These are phyloP conservation scores for Malurus cyaneus DNA, from an alignment of 2,113 vertebrate genomes.

Conservation along the genomic window DNA sequence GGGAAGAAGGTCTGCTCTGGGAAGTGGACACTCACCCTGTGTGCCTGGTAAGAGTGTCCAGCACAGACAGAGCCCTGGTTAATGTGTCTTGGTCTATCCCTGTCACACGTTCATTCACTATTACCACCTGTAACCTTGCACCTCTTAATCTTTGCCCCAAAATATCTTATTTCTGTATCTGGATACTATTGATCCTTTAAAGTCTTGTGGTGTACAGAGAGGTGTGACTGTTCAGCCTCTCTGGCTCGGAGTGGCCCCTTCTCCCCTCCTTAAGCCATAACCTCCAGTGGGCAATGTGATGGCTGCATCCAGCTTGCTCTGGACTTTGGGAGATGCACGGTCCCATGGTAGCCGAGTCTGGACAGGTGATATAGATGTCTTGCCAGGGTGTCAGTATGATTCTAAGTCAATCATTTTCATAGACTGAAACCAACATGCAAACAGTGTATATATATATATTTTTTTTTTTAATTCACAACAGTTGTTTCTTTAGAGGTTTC, in stretches of 20 bases:
- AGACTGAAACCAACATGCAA: neutral
- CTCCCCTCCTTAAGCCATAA: too few relatives aligned
- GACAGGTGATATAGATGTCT: neutral
- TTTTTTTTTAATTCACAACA: neutral
- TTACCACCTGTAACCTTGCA: neutral
- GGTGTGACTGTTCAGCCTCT: neutral
- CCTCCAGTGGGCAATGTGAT: neutral
- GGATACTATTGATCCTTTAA: neutral
- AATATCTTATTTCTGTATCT: neutral
- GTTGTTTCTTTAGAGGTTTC: neutral
- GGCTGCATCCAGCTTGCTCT: neutral
- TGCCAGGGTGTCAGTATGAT: neutral
- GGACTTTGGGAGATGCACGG: neutral
- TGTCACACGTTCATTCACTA: neutral
- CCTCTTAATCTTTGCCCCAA: neutral
- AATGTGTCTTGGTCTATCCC: neutral
- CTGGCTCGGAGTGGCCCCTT: neutral
- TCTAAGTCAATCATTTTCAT: neutral
- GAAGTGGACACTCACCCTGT: neutral
- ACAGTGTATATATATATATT: too few relatives aligned
- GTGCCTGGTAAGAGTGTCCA: neutral
- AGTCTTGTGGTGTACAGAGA: neutral
- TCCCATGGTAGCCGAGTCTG: neutral
- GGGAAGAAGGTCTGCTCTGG: neutral
- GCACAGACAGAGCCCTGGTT: neutral